Evolutionary conservation across 2,113 vertebrate genomes (phyloP), one percentile per base, ranked within the genome.

Genomic region (Pygoscelis adeliae): DNA sequence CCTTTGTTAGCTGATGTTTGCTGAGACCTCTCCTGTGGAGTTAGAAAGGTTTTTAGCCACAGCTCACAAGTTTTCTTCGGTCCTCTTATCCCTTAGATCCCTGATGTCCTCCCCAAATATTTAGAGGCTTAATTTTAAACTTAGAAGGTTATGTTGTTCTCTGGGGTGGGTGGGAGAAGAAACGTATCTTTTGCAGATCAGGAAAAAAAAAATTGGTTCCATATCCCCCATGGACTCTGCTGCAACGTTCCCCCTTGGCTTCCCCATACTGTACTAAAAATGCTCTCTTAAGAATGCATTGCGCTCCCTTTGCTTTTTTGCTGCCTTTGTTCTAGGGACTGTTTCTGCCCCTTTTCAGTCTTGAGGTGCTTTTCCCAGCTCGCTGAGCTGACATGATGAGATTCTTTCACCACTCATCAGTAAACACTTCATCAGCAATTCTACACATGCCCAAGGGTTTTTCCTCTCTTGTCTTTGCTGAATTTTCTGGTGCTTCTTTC

Each of bases 391-490:
- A 91, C 47, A 38, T 20, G 94, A 87, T 73, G 85, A 84, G 53
- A 66, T 83, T 90, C 86, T 92, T 94, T 95, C 62, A 80, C 89
- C 32, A 67, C 25, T 96, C 82, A 27, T 96, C 82, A 71, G 85
- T 90, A 92, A 95, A 89, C 82, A 89, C 74, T 94, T 95, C 77
- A 76, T 96, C 91, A 95, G 93, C 42, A 90, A 92, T 97, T 98
- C 83, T 91, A 78, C 86, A 95, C 47, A 12, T 63, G 76, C 72
- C 77, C 74, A 90, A 32, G 58, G 73, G 69, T 66, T 91, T 96
- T 86, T 42, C 70, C 17, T 91, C 40, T 89, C 49, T 89, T 83
- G 73, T 61, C 59, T 74, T 87, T 83, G 63, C 63, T 89, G 86
- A 81, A 83, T 95, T 96, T 88, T 94, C 23, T 67, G 63, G 53